A percentile compares a stretch with the other conserved stretches of the same genome.
These are phyloP conservation scores for Poecilobothrus nobilitatus DNA, from an alignment of 2,888 invertebrate genomes.

Conservation along the genomic window DNA sequence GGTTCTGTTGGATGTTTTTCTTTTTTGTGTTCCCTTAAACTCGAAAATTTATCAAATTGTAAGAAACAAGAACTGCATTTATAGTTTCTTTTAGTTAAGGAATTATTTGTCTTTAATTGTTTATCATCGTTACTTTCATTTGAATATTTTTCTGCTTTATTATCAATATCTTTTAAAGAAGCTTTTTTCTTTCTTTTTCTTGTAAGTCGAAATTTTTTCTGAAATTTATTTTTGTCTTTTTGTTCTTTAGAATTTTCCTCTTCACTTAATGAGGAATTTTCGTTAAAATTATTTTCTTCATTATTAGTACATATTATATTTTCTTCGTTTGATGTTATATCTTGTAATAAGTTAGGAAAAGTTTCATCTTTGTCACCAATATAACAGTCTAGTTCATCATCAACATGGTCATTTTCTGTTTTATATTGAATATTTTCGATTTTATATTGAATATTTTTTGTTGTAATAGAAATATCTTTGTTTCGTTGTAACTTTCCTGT, in stretches of 20 bases:
- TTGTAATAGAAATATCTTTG: neutral
- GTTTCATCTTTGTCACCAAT: neutral
- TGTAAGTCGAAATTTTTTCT: neutral
- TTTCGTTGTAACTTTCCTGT: neutral
- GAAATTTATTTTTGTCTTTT: neutral
- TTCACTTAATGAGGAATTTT: neutral
- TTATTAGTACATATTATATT: neutral
- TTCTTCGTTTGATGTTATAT: neutral
- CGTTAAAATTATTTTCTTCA: neutral
- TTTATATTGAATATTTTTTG: neutral
- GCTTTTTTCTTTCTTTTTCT: neutral
- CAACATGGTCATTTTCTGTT: neutral
- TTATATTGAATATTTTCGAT: neutral
- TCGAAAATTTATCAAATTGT: neutral
- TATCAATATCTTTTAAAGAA: neutral
- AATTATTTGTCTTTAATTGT: neutral
- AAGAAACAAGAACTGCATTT: neutral
- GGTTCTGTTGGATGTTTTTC: neutral
- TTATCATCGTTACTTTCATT: neutral
- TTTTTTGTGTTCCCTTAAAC: constrained; percentile 4
- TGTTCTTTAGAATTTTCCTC: neutral
- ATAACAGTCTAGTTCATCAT: neutral
- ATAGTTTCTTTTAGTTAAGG: neutral
- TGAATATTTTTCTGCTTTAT: neutral
- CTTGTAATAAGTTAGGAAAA: neutral